Evolutionary conservation across 2,888 invertebrate genomes (phyloP).

Genomic region (Neoitamus cyanurus): DNA sequence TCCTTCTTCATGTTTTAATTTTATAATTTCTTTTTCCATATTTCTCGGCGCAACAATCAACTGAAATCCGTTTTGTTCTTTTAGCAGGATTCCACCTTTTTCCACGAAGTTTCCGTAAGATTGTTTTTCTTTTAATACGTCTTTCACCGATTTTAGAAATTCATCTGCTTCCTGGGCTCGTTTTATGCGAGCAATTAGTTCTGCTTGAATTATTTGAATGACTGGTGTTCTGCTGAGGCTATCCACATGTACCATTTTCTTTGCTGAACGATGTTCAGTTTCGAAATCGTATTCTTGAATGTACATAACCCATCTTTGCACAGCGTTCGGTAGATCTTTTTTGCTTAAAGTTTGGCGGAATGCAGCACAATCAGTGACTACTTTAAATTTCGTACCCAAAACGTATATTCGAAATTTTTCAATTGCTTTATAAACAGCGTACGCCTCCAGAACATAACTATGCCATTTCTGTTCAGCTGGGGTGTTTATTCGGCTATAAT

Average conservation of each 20-base stretch:
- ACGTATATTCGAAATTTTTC: background rate
- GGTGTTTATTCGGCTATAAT: background rate
- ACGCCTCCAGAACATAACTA: background rate
- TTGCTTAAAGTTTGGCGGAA: background rate
- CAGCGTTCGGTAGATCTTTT: background rate
- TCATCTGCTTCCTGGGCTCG: background rate
- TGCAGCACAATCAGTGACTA: background rate
- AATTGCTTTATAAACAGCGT: background rate
- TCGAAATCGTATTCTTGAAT: background rate
- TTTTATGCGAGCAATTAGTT: background rate
- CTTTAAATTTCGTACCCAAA: background rate
- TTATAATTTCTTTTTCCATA: slow-evolving; percentile 47
- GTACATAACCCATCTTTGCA: background rate
- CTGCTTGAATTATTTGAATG: background rate
- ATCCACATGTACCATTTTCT: background rate
- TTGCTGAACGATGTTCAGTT: background rate
- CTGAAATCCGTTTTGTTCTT: slow-evolving; percentile 8
- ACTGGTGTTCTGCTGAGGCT: background rate
- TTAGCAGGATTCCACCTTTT: background rate
- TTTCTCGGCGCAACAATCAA: slow-evolving; percentile 37
- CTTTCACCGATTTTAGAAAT: background rate
- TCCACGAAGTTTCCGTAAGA: background rate
- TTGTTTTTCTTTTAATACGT: background rate
- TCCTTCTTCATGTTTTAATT: slow-evolving; percentile 38
- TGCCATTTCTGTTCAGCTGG: background rate